Base-by-base conservation (phyloP, 2,888 invertebrate species). In the Drosophila merina region DNA sequence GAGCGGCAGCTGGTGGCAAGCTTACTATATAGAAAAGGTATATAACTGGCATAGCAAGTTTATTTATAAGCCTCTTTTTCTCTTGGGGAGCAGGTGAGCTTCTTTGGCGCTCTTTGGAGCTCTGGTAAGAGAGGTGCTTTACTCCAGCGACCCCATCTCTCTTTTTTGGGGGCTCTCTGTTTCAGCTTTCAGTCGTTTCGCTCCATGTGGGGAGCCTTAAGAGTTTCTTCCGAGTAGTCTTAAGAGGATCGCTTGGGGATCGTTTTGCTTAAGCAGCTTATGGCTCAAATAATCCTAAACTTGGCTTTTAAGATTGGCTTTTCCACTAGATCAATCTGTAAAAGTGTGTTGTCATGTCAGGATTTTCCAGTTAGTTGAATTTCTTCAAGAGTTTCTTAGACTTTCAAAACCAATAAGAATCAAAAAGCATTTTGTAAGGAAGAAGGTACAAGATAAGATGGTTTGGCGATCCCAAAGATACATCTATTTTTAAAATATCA, bases 1-100 rank as follows among this genome's bases (percentile, higher is more conserved):
- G 60, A 71, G 63, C 48, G 58, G 83, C 80, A 86, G 88, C 88
- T 88, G 84, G 57, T 72, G 70, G 42, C 47, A 36, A 87, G 88
- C 84, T 88, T 87, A 79, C 73, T 40, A 60, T 47, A 20, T 36
- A 36, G 36, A 36, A 36, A 36, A n/a, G 33, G 14, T 54, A 52
- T 14, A 36, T 36, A 75, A 74, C 71, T 72, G 70, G 69, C 50
- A 55, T 36, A 52, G 60, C 72, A 87, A 85, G 80, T 77, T 77
- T 83, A 79, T 82, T 85, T 87, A 76, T 77, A 88, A 72, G 42
- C 59, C 63, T 63, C 71, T 58, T 45, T 59, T 52, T 14, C 8
- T 26, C 42, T 79, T 54, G 36, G 30, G 12, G 9, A 63, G 78
- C 85, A 81, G 86, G 85, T 86, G 79, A 81, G 79, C 76, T 60